A percentile compares a stretch with the other conserved stretches of the same genome.
phyloP scores from a whole-genome alignment of 1,140 invertebrate genomes.

The Amyelois transitella region DNA sequence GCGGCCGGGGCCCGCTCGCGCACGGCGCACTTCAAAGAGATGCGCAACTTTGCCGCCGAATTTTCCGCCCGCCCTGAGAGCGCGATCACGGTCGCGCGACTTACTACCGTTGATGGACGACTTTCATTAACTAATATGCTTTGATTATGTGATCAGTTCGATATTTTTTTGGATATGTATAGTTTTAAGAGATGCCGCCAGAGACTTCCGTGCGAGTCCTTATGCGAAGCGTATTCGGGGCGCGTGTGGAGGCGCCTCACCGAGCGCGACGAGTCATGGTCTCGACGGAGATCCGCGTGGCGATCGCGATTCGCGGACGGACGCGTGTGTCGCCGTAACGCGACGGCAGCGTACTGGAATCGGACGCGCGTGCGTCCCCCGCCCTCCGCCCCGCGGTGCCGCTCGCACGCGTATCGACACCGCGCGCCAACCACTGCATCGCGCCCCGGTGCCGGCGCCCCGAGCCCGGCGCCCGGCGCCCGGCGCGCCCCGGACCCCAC shows the following conservation, averaged over 20 bases:
- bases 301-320: conserved; percentile 26
- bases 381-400: conserved; percentile 20
- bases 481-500: conserved; percentile 27
- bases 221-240: conserved; percentile 51
- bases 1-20: conserved; percentile 13
- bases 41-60: conserved; percentile 31
- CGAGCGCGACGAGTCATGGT: conserved; percentile 50
- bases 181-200: conserved; percentile 14
- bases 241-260: conserved; percentile 54
- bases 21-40: conserved; percentile 32
- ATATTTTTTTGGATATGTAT: conserved; percentile 33
- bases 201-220: conserved; percentile 25
- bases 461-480: conserved; percentile 22
- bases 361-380: conserved; percentile 32
- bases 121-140: conserved; percentile 15
- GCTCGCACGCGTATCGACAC: conserved; percentile 60
- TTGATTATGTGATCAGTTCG: conserved; percentile 23
- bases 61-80: conserved; percentile 17
- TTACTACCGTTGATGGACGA: conserved; percentile 9
- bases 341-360: conserved; percentile 46
- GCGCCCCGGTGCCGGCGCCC: conserved; percentile 23
- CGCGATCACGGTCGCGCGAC: conserved; percentile 23
- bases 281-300: conserved; percentile 47
- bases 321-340: conserved; percentile 42
- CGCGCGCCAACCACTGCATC: conserved; percentile 54